Evolutionary conservation across 1,140 invertebrate genomes (phyloP), one percentile per base, ranked within the genome.

Genomic region (Rhizoglyphus robini): DNA sequence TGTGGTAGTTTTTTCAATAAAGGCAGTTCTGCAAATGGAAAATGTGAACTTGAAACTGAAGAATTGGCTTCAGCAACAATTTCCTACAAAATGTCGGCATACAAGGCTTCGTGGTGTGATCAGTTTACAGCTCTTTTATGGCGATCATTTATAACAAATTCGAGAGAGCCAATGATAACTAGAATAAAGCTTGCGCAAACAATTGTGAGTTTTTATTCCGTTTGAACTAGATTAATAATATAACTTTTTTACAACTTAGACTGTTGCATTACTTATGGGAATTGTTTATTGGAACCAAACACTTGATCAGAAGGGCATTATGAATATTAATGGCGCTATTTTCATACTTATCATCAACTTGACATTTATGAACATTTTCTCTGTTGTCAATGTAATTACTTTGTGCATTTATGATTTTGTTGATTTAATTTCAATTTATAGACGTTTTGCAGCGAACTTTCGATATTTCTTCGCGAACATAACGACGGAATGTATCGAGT

Each of bases 311-410:
- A 85, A 90, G 70, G 90, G 90, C 3, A 86, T 95, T 0, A 88
- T 89, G 83, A 96, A 96, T 74, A 91, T 96, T 65, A 96, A 95
- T 74, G 94, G 94, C 54, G 88, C 87, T n/a, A 80, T 96, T 25
- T 96, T 95, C 73, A 83, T 96, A 62, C 86, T 93, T 73, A 79
- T 96, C 1, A 91, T 87, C 3, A 93, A 92, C 75, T 89, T 91
- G 85, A 96, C 88, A 5, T 94, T 93, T 75, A 88, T 88, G 73
- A 94, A 94, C 76, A 84, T 90, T 11, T 88, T 88, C 72, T 85
- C 87, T 49, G 90, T 92, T 23, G 85, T 92, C 57, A 88, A 86
- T 75, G 88, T 92, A 77, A 85, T 85, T 81, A 71, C 20, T 11
- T 57, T 18, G 18, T 15, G 32, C 36, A n/a, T n/a, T n/a, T n/a